Conservation (phyloP, 2,797 vertebrate genomes). For the Macroramphosus scolopax region DNA sequence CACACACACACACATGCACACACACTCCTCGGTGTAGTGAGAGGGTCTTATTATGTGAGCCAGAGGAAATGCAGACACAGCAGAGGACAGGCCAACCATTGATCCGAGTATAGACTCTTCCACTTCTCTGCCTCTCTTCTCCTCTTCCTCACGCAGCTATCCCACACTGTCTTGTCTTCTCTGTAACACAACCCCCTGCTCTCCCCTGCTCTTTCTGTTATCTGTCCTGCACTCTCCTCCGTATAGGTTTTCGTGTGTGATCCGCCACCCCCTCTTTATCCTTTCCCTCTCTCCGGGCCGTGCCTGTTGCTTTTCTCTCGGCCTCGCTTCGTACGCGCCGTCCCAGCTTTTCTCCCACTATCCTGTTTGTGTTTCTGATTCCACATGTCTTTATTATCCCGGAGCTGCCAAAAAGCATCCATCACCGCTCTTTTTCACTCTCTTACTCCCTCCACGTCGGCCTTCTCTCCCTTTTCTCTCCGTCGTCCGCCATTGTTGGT, state of each 20-base stretch:
- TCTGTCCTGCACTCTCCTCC: slow-evolving; percentile 37
- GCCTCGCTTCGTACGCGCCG: slow-evolving; percentile 9
- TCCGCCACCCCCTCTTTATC: slow-evolving; percentile 36
- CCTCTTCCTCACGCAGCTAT: slow-evolving; percentile 35
- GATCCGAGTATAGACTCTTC: slow-evolving; percentile 65
- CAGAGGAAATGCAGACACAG: slow-evolving; percentile 74
- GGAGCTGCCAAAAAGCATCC: slow-evolving; percentile 24
- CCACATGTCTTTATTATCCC: slow-evolving; percentile 24
- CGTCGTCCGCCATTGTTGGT: too few species aligned
- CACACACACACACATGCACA: slow-evolving; percentile 9
- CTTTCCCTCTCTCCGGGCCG: slow-evolving; percentile 16
- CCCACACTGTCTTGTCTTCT: slow-evolving; percentile 45
- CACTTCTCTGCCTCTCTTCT: slow-evolving; percentile 46
- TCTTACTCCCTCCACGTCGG: slow-evolving; percentile 19
- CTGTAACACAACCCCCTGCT: slow-evolving; percentile 12
- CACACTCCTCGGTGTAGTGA: slow-evolving; percentile 43
- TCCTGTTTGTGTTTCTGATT: slow-evolving; percentile 22
- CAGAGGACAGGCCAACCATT: slow-evolving; percentile 74
- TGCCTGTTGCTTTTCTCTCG: slow-evolving; percentile 14
- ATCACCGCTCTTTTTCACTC: slow-evolving; percentile 4
- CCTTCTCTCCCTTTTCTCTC: too few species aligned
- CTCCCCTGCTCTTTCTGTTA: slow-evolving; percentile 41
- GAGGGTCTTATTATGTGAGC: slow-evolving; percentile 69
- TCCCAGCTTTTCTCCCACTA: slow-evolving; percentile 15
- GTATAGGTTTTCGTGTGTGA: slow-evolving; percentile 47